phyloP scores from a whole-genome alignment of 2,113 vertebrate species.

The Stegostoma tigrinum region DNA sequence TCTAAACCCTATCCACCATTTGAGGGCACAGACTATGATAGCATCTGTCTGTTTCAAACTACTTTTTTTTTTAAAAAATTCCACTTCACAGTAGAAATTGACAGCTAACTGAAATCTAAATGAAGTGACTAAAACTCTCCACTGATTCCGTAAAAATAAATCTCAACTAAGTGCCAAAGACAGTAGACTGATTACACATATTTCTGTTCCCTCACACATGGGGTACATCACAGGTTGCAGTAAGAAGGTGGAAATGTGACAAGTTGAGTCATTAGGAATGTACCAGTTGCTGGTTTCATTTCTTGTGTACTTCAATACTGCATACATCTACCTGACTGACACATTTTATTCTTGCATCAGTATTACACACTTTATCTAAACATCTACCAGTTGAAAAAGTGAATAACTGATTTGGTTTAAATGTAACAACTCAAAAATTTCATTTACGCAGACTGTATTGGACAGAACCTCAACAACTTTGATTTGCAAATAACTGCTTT shows the following conservation, averaged over 20 bases:
- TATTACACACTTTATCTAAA: too few relatives aligned
- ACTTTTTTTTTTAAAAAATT: background rate
- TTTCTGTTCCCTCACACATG: background rate
- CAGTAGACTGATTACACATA: background rate
- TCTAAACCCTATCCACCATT: background rate
- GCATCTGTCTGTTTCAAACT: background rate
- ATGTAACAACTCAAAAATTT: background rate
- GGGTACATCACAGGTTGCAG: too few relatives aligned
- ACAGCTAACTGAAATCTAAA: background rate
- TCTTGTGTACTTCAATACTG: background rate
- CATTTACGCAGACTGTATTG: background rate
- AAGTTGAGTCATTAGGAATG: conserved; percentile 6
- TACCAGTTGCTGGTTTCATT: background rate
- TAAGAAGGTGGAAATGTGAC: background rate
- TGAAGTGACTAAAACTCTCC: background rate
- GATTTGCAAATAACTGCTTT: background rate
- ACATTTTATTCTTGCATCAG: background rate
- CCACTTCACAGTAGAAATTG: background rate
- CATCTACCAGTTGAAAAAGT: background rate
- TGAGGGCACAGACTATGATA: background rate
- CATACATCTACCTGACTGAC: background rate
- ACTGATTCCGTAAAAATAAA: background rate
- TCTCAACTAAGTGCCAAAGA: background rate
- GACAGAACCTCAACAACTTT: background rate
- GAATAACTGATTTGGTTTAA: background rate